These are phyloP conservation scores for Erethizon dorsatum DNA, from an alignment of 2,797 vertebrate species.

Conservation along the genomic window DNA sequence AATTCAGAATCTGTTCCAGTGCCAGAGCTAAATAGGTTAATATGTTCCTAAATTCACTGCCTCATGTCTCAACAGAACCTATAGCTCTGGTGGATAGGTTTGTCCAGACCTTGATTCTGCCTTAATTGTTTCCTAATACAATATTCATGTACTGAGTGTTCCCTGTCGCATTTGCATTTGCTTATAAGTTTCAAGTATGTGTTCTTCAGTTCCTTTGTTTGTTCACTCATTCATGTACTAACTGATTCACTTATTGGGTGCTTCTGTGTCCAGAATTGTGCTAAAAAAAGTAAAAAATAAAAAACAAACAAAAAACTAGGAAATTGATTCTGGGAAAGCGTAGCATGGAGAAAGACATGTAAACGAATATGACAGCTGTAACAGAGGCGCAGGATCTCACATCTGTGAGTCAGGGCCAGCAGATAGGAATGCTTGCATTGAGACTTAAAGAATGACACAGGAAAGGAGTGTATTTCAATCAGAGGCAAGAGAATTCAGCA, in stretches of 20 bases:
- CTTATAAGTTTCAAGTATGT: neutral
- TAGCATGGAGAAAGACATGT: neutral
- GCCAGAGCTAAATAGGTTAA: neutral
- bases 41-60: neutral
- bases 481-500: neutral
- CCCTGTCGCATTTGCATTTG: neutral
- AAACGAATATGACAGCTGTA: neutral
- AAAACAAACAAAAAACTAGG: neutral
- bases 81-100: neutral
- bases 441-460: neutral
- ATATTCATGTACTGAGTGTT: neutral
- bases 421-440: neutral
- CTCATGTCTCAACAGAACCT: neutral
- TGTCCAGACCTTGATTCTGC: neutral
- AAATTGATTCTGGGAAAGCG: neutral
- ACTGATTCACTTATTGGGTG: neutral
- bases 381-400: neutral
- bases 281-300: neutral
- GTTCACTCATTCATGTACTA: neutral
- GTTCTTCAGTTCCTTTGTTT: neutral
- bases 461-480: neutral
- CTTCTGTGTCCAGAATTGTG: neutral
- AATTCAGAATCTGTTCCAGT: neutral
- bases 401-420: neutral
- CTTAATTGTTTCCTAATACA: neutral